phyloP scores from a whole-genome alignment of 1,140 invertebrate species.

The Propsilocerus akamusi region DNA sequence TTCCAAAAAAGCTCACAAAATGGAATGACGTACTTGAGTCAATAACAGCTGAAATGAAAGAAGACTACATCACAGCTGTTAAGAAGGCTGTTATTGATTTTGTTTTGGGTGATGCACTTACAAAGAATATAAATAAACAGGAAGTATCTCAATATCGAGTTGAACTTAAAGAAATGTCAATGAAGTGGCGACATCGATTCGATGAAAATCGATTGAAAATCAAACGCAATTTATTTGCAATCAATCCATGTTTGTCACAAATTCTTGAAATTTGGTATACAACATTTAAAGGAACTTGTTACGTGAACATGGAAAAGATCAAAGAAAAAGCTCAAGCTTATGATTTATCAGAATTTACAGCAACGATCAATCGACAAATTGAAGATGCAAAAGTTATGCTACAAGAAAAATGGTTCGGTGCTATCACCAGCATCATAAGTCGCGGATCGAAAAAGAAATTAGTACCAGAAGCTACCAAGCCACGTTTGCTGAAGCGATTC shows the following conservation, averaged over 20 bases:
- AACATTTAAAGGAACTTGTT: conserved; percentile 20
- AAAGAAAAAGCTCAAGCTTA: conserved; percentile 31
- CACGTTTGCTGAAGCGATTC: conserved; percentile 47
- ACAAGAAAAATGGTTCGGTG: conserved; percentile 37
- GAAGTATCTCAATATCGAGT: conserved; percentile 25
- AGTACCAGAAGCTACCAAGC: conserved; percentile 47
- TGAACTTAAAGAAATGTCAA: conserved; percentile 29
- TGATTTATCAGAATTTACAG: conserved; percentile 37
- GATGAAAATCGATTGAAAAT: conserved; percentile 27
- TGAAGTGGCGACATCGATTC: conserved; percentile 25
- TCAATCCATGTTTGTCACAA: conserved; percentile 66
- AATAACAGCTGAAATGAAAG: conserved; percentile 42
- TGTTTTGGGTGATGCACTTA: conserved; percentile 52
- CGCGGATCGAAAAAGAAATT: conserved; percentile 55
- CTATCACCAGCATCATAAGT: conserved; percentile 38
- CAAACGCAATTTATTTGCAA: conserved; percentile 46
- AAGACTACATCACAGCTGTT: conserved; percentile 65
- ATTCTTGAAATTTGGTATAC: conserved; percentile 63
- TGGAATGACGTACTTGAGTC: conserved; percentile 34
- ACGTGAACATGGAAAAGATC: conserved; percentile 31
- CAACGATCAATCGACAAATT: conserved; percentile 27
- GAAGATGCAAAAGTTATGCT: conserved; percentile 31
- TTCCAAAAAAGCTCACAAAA: conserved; percentile 31
- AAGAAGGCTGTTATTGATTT: conserved; percentile 82
- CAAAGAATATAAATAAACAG: neutral